phyloP scores from a whole-genome alignment of 2,888 invertebrate species.

The Choristoneura rosaceana region DNA sequence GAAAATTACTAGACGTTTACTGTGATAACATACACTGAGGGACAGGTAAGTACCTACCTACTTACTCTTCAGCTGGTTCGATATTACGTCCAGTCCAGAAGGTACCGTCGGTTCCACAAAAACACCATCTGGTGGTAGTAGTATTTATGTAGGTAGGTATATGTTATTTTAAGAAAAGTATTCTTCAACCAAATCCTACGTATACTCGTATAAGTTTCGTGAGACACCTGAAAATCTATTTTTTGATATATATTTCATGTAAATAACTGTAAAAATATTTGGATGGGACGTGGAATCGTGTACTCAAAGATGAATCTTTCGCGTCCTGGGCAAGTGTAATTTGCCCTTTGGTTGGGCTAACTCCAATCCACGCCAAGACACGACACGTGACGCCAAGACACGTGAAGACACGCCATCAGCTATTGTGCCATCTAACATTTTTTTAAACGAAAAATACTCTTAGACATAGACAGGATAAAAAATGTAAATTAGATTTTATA shows the following conservation, averaged over 20 bases:
- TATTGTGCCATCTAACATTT: background rate
- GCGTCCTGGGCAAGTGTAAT: background rate
- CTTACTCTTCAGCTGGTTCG: no score
- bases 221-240: slow-evolving; percentile 48
- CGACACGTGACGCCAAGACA: no score
- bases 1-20: no score
- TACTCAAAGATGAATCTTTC: background rate
- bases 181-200: slow-evolving; percentile 30
- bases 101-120: no score
- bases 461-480: background rate
- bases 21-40: no score
- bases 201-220: slow-evolving; percentile 12
- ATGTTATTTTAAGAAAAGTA: slow-evolving; percentile 23
- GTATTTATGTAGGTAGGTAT: background rate
- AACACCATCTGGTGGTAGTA: no score
- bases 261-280: slow-evolving; percentile 19
- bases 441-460: background rate
- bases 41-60: no score
- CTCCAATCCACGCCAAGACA: background rate
- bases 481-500: background rate
- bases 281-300: background rate
- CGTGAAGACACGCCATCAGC: background rate
- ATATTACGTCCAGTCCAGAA: no score
- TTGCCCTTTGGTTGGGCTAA: background rate
- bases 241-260: slow-evolving; percentile 47